phyloP scores from a whole-genome alignment of 2,797 vertebrate genomes.

The Erpetoichthys calabaricus region DNA sequence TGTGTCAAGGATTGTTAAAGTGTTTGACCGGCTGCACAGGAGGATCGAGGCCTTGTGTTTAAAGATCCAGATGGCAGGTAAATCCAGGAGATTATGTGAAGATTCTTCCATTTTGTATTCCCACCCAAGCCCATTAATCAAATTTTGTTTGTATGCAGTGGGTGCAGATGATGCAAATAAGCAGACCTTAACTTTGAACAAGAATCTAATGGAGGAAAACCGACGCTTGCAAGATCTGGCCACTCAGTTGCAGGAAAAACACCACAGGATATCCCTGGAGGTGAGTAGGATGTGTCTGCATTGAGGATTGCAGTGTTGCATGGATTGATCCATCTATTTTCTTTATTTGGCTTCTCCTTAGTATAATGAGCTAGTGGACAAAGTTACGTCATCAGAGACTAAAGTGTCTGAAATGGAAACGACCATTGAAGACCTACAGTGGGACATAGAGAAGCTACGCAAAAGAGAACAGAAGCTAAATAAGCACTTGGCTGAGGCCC shows the following conservation, averaged over 20 bases:
- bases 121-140: too few relatives aligned
- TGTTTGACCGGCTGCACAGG: constrained; percentile 66
- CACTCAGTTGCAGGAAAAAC: constrained; percentile 71
- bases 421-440: constrained; percentile 80
- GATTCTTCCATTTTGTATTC: constrained; percentile 5
- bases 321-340: neutral
- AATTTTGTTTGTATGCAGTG: constrained; percentile 23
- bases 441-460: constrained; percentile 88
- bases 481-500: constrained; percentile 77
- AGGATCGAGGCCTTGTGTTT: constrained; percentile 62
- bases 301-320: neutral
- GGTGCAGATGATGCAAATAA: constrained; percentile 48
- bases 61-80: constrained; percentile 56
- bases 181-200: constrained; percentile 39
- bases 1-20: constrained; percentile 64
- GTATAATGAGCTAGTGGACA: constrained; percentile 85
- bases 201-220: constrained; percentile 64
- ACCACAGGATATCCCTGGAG: constrained; percentile 83
- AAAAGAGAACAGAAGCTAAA: constrained; percentile 85
- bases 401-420: constrained; percentile 92
- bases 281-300: constrained; percentile 26
- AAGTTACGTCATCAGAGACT: constrained; percentile 80
- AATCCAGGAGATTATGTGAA: constrained; percentile 10
- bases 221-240: constrained; percentile 63
- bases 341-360: constrained; percentile 21